These are phyloP conservation scores for Ypsolopha sequella DNA, from an alignment of 2,888 invertebrate species.

Conservation along the genomic window DNA sequence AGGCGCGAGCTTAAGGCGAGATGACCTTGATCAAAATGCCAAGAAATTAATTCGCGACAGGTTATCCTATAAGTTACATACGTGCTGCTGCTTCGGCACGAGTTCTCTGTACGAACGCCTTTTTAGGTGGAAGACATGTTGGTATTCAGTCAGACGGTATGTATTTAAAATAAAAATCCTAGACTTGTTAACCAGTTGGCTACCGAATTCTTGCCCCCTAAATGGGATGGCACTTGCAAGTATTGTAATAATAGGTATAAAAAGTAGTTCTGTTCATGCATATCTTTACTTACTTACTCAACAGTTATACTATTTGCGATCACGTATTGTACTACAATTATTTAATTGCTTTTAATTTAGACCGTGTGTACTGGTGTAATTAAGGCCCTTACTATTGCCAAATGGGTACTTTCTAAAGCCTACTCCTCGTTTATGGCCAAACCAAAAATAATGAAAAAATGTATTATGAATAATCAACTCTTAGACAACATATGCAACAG, in stretches of 20 bases:
- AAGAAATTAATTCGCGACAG: slow-evolving; percentile 45
- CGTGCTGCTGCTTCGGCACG: slow-evolving; percentile 34
- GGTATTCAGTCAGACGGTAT: slow-evolving; percentile 38
- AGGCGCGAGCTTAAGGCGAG: slow-evolving; percentile 18
- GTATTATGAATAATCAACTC: no score
- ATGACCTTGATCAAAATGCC: slow-evolving; percentile 50
- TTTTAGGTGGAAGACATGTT: slow-evolving; percentile 49
- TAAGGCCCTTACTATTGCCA: no score
- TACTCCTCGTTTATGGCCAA: no score
- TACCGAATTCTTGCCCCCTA: slow-evolving; percentile 53
- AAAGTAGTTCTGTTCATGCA: neutral
- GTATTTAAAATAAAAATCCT: slow-evolving; percentile 53
- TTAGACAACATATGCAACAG: no score
- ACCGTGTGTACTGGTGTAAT: no score
- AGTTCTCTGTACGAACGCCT: slow-evolving; percentile 41
- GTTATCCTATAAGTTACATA: slow-evolving; percentile 40
- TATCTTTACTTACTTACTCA: no score
- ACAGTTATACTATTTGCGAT: no score
- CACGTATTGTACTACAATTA: no score
- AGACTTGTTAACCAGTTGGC: slow-evolving; percentile 20
- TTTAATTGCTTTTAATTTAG: no score
- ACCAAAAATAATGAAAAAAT: no score
- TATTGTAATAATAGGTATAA: neutral
- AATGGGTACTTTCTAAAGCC: no score
- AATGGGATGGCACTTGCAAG: slow-evolving; percentile 10